These are phyloP conservation scores for Atta texana DNA, from an alignment of 1,140 invertebrate genomes.

Conservation along the genomic window DNA sequence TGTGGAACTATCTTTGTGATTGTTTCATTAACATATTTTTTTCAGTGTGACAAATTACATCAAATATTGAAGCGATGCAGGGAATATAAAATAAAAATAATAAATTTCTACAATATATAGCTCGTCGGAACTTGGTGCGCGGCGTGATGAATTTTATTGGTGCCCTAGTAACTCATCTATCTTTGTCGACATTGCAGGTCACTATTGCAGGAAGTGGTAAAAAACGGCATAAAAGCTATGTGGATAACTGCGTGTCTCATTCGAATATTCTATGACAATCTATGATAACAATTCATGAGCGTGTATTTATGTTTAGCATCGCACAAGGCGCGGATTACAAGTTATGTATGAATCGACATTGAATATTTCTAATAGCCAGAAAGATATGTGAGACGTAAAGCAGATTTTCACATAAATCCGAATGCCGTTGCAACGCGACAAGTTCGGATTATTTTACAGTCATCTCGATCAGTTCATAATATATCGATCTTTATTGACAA, in stretches of 20 bases:
- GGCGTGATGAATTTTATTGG: constrained; percentile 37
- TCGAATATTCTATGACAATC: background rate
- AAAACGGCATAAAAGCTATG: background rate
- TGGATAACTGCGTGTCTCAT: constrained; percentile 33
- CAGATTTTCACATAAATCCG: constrained; percentile 16
- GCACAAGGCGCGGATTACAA: constrained; percentile 35
- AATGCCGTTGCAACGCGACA: background rate
- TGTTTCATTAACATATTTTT: background rate
- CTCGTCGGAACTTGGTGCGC: constrained; percentile 10
- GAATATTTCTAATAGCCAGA: constrained; percentile 24
- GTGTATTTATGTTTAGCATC: background rate
- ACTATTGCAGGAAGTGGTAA: background rate
- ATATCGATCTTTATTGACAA: constrained; percentile 13
- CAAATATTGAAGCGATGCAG: background rate
- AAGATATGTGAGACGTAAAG: background rate
- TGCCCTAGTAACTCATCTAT: constrained; percentile 44
- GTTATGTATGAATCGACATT: background rate
- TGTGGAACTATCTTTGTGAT: background rate
- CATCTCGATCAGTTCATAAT: background rate
- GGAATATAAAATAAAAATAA: constrained; percentile 21
- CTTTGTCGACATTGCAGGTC: constrained; percentile 16
- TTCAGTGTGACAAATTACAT: background rate
- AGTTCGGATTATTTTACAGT: constrained; percentile 24
- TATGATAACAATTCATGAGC: constrained; percentile 23
- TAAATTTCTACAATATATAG: constrained; percentile 38